Conservation (phyloP, 2,797 vertebrate genomes). For the Cirrhinus mrigala region DNA sequence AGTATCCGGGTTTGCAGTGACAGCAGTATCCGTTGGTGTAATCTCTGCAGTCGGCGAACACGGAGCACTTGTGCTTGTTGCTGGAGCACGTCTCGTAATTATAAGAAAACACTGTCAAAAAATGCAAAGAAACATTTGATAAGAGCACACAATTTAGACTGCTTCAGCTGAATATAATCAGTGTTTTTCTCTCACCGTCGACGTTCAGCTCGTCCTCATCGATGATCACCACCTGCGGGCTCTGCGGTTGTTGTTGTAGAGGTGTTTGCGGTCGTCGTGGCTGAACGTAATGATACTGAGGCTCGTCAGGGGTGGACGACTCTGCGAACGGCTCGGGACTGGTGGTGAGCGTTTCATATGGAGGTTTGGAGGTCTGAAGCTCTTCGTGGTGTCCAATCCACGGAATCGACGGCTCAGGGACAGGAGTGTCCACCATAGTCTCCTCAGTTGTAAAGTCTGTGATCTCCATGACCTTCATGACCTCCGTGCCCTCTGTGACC, state of each 20-base stretch:
- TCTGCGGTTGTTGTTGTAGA: slow-evolving; percentile 49
- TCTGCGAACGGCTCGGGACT: background rate
- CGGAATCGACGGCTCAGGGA: background rate
- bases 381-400: slow-evolving; percentile 5
- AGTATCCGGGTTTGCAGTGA: slow-evolving; percentile 90
- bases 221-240: slow-evolving; percentile 84
- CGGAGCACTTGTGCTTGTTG: slow-evolving; percentile 88
- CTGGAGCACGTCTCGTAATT: slow-evolving; percentile 86
- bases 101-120: slow-evolving; percentile 89
- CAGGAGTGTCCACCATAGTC: background rate
- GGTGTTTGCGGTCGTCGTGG: slow-evolving; percentile 53
- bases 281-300: slow-evolving; percentile 65
- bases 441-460: background rate
- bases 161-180: background rate
- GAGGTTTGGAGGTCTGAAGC: slow-evolving; percentile 57
- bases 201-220: slow-evolving; percentile 88
- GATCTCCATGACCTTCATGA: background rate
- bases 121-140: background rate
- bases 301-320: slow-evolving; percentile 68
- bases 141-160: background rate
- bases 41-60: slow-evolving; percentile 89
- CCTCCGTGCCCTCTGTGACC: slow-evolving; percentile 11
- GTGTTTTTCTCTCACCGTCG: slow-evolving; percentile 79
- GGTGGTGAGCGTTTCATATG: slow-evolving; percentile 34
- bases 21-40: slow-evolving; percentile 90